Evolutionary conservation across 1,140 invertebrate genomes (phyloP).

Genomic region (Amphibalanus amphitrite): DNA sequence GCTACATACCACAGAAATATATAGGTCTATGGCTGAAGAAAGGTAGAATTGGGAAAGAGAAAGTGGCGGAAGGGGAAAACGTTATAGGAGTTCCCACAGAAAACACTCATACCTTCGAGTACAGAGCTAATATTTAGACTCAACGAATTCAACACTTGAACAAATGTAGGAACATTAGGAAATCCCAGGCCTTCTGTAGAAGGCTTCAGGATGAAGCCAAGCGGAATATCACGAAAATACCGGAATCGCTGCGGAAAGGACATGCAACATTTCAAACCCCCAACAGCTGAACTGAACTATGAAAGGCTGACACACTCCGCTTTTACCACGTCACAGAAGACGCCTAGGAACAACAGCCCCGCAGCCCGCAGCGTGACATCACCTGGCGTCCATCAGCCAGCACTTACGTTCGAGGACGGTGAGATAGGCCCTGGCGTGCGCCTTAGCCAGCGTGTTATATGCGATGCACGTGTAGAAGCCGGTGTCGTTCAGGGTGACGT

Average conservation of each 20-base stretch:
- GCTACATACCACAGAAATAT: too few relatives aligned
- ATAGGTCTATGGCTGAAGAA: too few relatives aligned
- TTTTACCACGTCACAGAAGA: slow-evolving; percentile 4
- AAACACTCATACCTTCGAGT: too few relatives aligned
- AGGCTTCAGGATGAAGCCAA: too few relatives aligned
- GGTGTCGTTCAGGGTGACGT: slow-evolving; percentile 13
- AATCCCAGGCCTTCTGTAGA: too few relatives aligned
- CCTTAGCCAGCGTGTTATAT: slow-evolving; percentile 57
- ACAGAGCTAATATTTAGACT: too few relatives aligned
- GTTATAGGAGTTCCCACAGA: too few relatives aligned
- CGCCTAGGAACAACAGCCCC: slow-evolving; percentile 6
- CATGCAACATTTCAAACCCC: background rate
- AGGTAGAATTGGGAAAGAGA: too few relatives aligned
- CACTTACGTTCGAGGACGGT: slow-evolving; percentile 57
- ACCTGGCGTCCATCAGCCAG: background rate
- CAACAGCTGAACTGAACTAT: background rate
- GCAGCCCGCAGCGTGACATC: background rate
- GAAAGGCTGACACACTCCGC: background rate
- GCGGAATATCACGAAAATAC: background rate
- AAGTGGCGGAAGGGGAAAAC: too few relatives aligned
- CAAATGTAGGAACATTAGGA: too few relatives aligned
- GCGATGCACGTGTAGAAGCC: slow-evolving; percentile 46
- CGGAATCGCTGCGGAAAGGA: background rate
- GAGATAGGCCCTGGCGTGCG: slow-evolving; percentile 61
- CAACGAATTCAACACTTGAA: too few relatives aligned